A percentile compares a stretch with the other conserved stretches of the same genome.
phyloP scores from a whole-genome alignment of 2,888 invertebrate species.

The Pristionchus entomophagus region DNA sequence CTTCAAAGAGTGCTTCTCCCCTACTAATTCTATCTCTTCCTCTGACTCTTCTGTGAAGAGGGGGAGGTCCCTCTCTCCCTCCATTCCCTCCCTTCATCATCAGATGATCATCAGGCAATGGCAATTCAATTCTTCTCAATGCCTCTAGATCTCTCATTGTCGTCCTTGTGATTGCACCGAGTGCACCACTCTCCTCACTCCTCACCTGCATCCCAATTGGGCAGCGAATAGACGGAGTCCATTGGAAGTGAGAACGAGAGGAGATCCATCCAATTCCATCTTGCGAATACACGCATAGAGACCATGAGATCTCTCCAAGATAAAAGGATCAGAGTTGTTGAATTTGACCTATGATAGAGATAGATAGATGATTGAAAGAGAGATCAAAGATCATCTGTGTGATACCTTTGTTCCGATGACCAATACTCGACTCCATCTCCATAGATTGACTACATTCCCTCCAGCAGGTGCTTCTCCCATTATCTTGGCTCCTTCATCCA shows the following conservation, averaged over 20 bases:
- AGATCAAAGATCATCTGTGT: background rate
- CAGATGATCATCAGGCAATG: conserved; percentile 26
- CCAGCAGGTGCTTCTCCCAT: conserved; percentile 76
- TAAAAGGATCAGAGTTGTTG: conserved; percentile 78
- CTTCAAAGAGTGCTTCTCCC: conserved; percentile 41
- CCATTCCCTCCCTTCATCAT: background rate
- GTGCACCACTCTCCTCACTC: background rate
- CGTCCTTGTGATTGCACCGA: conserved; percentile 54
- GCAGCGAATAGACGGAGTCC: conserved; percentile 73
- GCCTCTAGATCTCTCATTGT: conserved; percentile 77
- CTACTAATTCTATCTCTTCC: conserved; percentile 37
- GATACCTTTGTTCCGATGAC: conserved; percentile 62
- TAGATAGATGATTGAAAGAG: conserved; percentile 40
- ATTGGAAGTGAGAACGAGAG: conserved; percentile 59
- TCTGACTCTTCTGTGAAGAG: conserved; percentile 29
- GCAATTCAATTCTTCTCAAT: conserved; percentile 42
- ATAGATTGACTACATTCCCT: conserved; percentile 86
- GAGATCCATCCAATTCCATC: conserved; percentile 77
- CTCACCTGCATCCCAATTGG: conserved; percentile 76
- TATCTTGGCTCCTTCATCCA: conserved; percentile 75
- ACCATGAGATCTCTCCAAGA: conserved; percentile 85
- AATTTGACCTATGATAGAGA: conserved; percentile 77
- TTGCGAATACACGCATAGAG: conserved; percentile 94
- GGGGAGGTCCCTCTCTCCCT: background rate
- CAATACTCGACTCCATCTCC: conserved; percentile 77